Evolutionary conservation across 1,140 invertebrate species (phyloP).

Genomic region (Drosophila grimshawi): DNA sequence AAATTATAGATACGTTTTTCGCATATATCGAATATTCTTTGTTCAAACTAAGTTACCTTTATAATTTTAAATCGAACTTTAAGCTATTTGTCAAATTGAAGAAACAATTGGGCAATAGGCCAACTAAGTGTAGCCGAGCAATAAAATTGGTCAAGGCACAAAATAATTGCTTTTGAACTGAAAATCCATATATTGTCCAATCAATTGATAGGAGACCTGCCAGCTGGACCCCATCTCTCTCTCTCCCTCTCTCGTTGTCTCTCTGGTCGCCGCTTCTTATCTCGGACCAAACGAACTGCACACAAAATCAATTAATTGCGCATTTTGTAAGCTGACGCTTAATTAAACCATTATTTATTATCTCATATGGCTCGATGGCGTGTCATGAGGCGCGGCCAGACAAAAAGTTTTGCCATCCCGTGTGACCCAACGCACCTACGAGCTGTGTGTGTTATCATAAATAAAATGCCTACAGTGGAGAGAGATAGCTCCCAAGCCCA

Average conservation of each 20-base stretch:
- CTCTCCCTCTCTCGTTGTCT: neutral
- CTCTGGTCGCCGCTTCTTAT: conserved; percentile 26
- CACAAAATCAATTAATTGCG: conserved; percentile 77
- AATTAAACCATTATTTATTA: conserved; percentile 83
- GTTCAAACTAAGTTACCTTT: no score
- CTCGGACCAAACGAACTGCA: conserved; percentile 37
- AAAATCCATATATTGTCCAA: conserved; percentile 1
- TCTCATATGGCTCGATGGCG: conserved; percentile 58
- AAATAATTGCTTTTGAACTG: conserved; percentile 9
- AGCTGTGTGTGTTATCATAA: conserved; percentile 64
- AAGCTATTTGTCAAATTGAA: neutral
- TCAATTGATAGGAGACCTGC: neutral
- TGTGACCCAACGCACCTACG: conserved; percentile 17
- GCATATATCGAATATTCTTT: no score
- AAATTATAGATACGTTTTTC: no score
- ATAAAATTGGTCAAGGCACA: conserved; percentile 5
- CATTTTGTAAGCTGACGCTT: conserved; percentile 72
- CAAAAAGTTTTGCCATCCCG: conserved; percentile 41
- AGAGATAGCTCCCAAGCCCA: neutral
- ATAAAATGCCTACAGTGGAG: conserved; percentile 52
- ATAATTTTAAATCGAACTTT: neutral
- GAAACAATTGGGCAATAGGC: conserved; percentile 5
- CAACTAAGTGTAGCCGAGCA: conserved; percentile 13
- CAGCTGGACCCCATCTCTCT: neutral
- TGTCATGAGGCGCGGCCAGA: conserved; percentile 34